Evolutionary conservation across 2,888 invertebrate genomes (phyloP), one percentile per base, ranked within the genome.

Genomic region (Biston betularia): DNA sequence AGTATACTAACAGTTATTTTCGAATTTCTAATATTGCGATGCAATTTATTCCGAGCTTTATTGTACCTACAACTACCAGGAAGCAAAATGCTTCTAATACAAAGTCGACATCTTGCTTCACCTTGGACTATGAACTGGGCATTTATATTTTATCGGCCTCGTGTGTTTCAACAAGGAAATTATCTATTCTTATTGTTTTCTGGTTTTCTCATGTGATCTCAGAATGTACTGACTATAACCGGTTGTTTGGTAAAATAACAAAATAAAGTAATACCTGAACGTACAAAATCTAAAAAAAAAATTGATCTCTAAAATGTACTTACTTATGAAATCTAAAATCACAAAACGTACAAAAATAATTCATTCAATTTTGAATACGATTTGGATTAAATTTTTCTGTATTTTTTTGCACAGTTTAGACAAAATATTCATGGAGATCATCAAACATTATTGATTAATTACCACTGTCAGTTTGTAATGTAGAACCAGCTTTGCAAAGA

Each of bases 31-130:
- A 45, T 45, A 15, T 15, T 35, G 1, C n/a, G 8, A 50, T 34
- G 9, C 9, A 52, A 14, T 34, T 35, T 12, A 0, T 12, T n/a
- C 10, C 38, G 38, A 52, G 14, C 38, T 38, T 38, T 38, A 10
- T 52, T 52, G 52, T 38, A 38, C n/a, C n/a, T n/a, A n/a, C n/a
- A n/a, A n/a, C n/a, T n/a, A n/a, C 52, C 35, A 38, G 11, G 3
- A 24, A 24, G 24, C 24, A 3, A 24, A 24, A 24, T 3, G 24
- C n/a, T n/a, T n/a, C n/a, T 46, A 45, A n/a, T 46, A 24, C 56
- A 63, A 56, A 49, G 55, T 63, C 46, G 33, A 46, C 15, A 40
- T 34, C 38, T 44, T 24, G 12, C 38, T 57, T 56, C 46, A 48
- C 35, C 57, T 57, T 38, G 57, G 57, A 48, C 57, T 57, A 12